Percentiles rank a stretch among this genome's conserved stretches.
phyloP scores from a whole-genome alignment of 2,888 invertebrate genomes.

The Galeruca laticollis region DNA sequence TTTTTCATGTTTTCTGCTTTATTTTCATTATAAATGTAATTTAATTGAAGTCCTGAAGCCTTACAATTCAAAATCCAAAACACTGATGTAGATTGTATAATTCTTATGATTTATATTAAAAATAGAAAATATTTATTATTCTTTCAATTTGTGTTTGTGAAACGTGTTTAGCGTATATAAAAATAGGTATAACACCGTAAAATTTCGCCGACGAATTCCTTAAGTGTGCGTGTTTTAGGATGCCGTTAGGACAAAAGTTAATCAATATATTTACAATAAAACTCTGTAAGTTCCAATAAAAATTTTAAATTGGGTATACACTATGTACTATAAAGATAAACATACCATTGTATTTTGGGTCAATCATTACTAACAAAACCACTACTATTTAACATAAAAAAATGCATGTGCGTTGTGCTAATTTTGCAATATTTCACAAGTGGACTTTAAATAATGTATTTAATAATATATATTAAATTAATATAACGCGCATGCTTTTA shows the following conservation, averaged over 20 bases:
- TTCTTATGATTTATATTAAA: too few species aligned
- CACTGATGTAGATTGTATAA: too few species aligned
- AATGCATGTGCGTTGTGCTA: conserved; percentile 49
- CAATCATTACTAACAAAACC: conserved; percentile 21
- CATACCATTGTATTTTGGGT: conserved; percentile 9
- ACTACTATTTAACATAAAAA: conserved; percentile 16
- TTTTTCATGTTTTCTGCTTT: too few species aligned
- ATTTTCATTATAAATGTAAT: too few species aligned
- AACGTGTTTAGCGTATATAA: background rate
- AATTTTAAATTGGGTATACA: conserved; percentile 8
- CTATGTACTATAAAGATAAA: background rate
- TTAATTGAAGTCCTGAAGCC: too few species aligned
- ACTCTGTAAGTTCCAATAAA: conserved; percentile 6
- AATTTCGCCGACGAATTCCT: background rate
- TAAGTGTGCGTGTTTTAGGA: conserved; percentile 15
- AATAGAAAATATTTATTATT: background rate
- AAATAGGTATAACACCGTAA: conserved; percentile 10
- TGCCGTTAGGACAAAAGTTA: background rate
- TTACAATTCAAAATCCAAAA: too few species aligned
- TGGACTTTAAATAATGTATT: conserved; percentile 67
- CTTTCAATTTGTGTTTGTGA: conserved; percentile 4
- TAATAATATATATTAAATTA: conserved; percentile 38
- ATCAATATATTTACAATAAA: conserved; percentile 1
- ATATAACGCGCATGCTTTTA: conserved; percentile 56
- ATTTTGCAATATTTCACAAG: conserved; percentile 54